Evolutionary conservation across 2,888 invertebrate genomes (phyloP).

Genomic region (Copidosoma aretas): DNA sequence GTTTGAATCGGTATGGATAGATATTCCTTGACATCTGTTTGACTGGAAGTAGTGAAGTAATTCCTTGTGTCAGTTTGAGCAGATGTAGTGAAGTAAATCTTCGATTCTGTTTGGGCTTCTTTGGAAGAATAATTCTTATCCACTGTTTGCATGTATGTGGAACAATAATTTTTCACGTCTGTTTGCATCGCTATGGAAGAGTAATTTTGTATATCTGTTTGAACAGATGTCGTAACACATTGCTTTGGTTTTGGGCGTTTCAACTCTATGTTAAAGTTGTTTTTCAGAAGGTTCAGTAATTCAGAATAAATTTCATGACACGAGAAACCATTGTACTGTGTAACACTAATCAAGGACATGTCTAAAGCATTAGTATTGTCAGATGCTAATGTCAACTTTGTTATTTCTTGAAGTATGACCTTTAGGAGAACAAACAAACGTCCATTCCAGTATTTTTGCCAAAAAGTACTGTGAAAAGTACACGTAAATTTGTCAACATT

Average conservation of each 20-base stretch:
- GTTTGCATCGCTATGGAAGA: not conserved
- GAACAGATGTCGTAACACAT: not conserved
- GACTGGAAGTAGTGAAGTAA: not conserved
- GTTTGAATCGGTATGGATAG: not conserved
- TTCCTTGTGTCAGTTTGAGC: not conserved
- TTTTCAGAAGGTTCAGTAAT: conserved; percentile 7
- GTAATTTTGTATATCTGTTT: not conserved
- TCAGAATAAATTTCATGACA: not conserved
- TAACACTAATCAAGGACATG: not conserved
- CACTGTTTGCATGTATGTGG: not conserved
- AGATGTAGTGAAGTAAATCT: not conserved
- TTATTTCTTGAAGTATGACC: not conserved
- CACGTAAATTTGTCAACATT: not conserved
- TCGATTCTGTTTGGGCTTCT: not conserved
- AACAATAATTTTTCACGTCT: not conserved
- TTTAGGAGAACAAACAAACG: conserved; percentile 5
- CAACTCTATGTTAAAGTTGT: not conserved
- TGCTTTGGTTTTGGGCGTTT: not conserved
- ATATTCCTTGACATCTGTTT: not conserved
- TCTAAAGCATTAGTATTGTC: not conserved
- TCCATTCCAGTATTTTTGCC: conserved; percentile 11
- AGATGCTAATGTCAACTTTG: not conserved
- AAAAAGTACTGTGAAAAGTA: conserved; percentile 8
- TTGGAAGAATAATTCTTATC: not conserved
- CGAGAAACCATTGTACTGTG: not conserved